Percentiles rank a stretch among this genome's conserved stretches.
Conservation (phyloP, 2,113 vertebrate species). For the Aramus guarauna region DNA sequence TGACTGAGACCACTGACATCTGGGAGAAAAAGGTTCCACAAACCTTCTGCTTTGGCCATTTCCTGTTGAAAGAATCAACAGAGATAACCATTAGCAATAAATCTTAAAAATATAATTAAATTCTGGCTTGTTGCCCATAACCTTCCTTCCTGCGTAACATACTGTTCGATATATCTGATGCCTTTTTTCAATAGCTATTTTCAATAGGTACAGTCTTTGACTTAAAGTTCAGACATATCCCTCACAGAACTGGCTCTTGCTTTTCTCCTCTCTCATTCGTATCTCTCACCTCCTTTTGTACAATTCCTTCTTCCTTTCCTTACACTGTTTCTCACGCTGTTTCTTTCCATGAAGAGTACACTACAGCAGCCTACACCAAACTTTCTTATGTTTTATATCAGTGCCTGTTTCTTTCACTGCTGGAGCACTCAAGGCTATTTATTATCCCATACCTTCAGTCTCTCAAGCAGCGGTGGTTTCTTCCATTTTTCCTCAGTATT, state of each 20-base stretch:
- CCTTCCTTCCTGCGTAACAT: neutral
- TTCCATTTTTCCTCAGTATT: slow-evolving; percentile 81
- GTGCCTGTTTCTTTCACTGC: neutral
- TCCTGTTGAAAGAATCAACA: slow-evolving; percentile 65
- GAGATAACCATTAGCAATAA: neutral
- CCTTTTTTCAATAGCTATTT: neutral
- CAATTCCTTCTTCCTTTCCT: neutral
- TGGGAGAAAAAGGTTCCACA: slow-evolving; percentile 95
- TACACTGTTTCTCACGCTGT: neutral
- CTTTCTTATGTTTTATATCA: neutral
- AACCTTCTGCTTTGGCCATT: slow-evolving; percentile 82
- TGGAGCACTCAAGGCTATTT: neutral
- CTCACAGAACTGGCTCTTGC: neutral
- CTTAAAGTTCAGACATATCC: neutral
- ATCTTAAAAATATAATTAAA: neutral
- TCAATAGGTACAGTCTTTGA: neutral
- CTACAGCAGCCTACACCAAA: neutral
- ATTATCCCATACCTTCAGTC: slow-evolving; percentile 82
- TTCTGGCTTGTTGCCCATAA: neutral
- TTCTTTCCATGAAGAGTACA: neutral
- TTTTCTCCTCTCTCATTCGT: neutral
- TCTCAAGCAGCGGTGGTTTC: slow-evolving; percentile 81
- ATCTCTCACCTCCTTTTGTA: neutral
- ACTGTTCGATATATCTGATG: neutral
- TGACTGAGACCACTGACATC: slow-evolving; percentile 86